Conservation (phyloP, 2,888 invertebrate species). For the Malthinus flaveolus region DNA sequence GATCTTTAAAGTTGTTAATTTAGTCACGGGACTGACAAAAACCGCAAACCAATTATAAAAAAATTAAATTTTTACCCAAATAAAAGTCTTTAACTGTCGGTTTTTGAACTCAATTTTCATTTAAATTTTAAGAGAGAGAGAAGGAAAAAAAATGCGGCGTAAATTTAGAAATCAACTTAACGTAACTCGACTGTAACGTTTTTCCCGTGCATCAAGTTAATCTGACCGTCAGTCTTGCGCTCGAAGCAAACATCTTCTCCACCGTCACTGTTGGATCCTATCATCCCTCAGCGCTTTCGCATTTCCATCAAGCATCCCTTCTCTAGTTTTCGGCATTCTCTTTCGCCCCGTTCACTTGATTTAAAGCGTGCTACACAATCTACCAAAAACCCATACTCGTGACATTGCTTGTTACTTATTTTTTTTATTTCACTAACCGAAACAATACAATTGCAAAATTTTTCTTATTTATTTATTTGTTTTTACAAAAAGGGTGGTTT, state of each 20-base stretch:
- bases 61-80: background rate
- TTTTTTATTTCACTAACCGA: conserved; percentile 13
- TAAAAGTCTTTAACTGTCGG: background rate
- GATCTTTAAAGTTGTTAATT: conserved; percentile 17
- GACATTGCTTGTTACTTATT: conserved; percentile 30
- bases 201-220: conserved; percentile 42
- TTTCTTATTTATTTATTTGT: background rate
- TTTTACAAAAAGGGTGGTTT: background rate
- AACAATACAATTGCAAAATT: background rate
- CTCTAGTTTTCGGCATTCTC: conserved; percentile 41
- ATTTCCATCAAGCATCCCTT: conserved; percentile 41
- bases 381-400: conserved; percentile 36
- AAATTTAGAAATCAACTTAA: conserved; percentile 13
- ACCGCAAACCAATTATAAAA: conserved; percentile 14
- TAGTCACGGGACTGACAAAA: conserved; percentile 9
- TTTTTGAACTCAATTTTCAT: background rate
- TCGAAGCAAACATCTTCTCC: conserved; percentile 35
- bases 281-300: conserved; percentile 33
- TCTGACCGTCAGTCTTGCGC: conserved; percentile 41
- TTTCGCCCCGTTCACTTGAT: conserved; percentile 41
- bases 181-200: conserved; percentile 24
- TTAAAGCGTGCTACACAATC: conserved; percentile 43
- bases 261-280: conserved; percentile 29
- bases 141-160: background rate
- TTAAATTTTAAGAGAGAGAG: background rate